phyloP scores from a whole-genome alignment of 2,113 vertebrate species.

The Onychostoma macrolepis region DNA sequence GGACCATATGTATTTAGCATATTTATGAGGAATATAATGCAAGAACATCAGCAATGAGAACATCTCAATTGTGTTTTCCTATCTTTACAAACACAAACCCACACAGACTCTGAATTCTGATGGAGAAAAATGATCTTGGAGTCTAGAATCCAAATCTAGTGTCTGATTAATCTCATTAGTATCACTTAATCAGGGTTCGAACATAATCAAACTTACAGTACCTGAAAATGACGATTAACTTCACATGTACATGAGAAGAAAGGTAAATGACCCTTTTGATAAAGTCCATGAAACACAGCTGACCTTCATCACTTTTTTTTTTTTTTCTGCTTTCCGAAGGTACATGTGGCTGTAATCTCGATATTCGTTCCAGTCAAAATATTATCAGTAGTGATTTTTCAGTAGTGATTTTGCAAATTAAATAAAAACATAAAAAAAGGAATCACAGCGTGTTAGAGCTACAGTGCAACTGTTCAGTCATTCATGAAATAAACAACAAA shows the following conservation, averaged over 20 bases:
- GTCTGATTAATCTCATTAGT: conserved; percentile 24
- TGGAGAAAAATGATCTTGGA: background rate
- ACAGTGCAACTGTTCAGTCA: conserved; percentile 65
- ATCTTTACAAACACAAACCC: background rate
- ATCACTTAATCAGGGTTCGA: conserved; percentile 11
- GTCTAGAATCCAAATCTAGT: conserved; percentile 23
- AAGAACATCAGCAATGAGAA: background rate
- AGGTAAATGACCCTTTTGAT: conserved; percentile 19
- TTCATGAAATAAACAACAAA: conserved; percentile 63
- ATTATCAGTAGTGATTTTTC: conserved; percentile 15
- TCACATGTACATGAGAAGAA: conserved; percentile 1
- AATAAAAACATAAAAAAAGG: conserved; percentile 55
- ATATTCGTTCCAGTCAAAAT: conserved; percentile 3
- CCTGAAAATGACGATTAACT: conserved; percentile 3
- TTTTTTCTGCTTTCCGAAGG: background rate
- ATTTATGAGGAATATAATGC: background rate
- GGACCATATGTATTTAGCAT: background rate
- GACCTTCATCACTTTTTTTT: conserved; percentile 32
- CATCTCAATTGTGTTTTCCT: background rate
- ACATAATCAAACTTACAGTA: conserved; percentile 24
- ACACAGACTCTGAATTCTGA: conserved; percentile 1
- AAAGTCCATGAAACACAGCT: conserved; percentile 2
- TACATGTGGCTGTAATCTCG: background rate
- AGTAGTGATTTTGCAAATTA: conserved; percentile 59
- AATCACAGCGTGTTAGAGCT: conserved; percentile 64